A percentile compares a stretch with the other conserved stretches of the same genome.
Evolutionary conservation across 1,140 invertebrate genomes (phyloP).

Genomic region (Lordiphosa collinella): DNA sequence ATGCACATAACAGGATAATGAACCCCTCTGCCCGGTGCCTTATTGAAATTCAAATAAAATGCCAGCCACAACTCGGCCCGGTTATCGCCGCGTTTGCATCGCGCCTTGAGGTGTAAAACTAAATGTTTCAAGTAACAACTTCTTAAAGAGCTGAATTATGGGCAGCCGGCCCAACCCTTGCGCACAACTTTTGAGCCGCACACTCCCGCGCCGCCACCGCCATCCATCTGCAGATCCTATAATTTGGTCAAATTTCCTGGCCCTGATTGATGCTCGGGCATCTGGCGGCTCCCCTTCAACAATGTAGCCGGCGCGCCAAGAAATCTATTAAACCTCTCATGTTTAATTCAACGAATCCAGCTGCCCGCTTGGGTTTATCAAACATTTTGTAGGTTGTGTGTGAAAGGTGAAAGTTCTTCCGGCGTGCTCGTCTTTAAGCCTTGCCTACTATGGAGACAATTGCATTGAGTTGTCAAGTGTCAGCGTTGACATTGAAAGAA

Average conservation of each 20-base stretch:
- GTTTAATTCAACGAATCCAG: constrained; percentile 34
- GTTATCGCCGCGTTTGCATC: constrained; percentile 41
- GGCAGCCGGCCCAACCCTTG: constrained; percentile 36
- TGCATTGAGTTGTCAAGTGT: constrained; percentile 75
- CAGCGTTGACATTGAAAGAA: constrained; percentile 69
- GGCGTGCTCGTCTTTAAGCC: constrained; percentile 54
- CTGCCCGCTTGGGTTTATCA: constrained; percentile 32
- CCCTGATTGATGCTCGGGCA: constrained; percentile 60
- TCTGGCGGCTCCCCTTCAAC: constrained; percentile 25
- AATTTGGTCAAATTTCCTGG: constrained; percentile 63
- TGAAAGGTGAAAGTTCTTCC: constrained; percentile 75
- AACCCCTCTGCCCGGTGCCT: constrained; percentile 37
- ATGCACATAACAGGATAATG: constrained; percentile 70
- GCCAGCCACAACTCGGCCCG: constrained; percentile 7
- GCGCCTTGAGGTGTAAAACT: constrained; percentile 73
- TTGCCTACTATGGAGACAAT: constrained; percentile 58
- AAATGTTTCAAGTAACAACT: constrained; percentile 77
- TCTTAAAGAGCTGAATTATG: constrained; percentile 74
- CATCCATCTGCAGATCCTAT: constrained; percentile 29
- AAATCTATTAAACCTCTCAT: constrained; percentile 57
- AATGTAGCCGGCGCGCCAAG: constrained; percentile 61
- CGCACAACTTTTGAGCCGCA: not conserved
- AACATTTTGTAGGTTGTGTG: too few species aligned
- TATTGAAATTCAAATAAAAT: constrained; percentile 77
- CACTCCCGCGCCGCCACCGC: constrained; percentile 2